These are phyloP conservation scores for Seira ritae DNA, from an alignment of 2,888 invertebrate species.

Conservation along the genomic window DNA sequence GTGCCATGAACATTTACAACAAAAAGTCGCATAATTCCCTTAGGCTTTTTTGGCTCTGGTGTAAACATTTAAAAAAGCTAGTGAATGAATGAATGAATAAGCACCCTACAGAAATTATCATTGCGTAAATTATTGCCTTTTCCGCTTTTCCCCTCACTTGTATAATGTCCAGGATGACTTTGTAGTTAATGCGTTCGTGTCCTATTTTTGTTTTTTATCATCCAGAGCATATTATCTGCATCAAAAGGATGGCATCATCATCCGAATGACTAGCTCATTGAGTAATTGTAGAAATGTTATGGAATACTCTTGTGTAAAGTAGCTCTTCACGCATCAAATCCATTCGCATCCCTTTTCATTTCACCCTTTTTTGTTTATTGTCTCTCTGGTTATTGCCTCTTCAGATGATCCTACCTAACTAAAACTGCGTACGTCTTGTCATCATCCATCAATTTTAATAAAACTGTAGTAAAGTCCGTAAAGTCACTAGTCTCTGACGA, in stretches of 20 bases:
- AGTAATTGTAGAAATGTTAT: not conserved
- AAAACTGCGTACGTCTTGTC: not conserved
- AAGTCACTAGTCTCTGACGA: not conserved
- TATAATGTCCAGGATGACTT: conserved; percentile 50
- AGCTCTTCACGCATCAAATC: not conserved
- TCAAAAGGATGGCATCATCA: conserved; percentile 23
- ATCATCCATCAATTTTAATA: not conserved
- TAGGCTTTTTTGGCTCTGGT: conserved; percentile 50
- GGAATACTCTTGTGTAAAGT: not conserved
- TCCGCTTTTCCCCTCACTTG: conserved; percentile 36
- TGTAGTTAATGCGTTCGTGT: conserved; percentile 49
- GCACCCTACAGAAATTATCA: conserved; percentile 67
- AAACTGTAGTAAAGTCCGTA: not conserved
- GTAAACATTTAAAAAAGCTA: conserved; percentile 72
- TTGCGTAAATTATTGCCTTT: conserved; percentile 55
- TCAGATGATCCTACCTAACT: not conserved
- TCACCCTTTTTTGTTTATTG: not conserved
- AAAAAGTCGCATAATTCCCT: no score
- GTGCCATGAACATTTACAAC: conserved; percentile 61
- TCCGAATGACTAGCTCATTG: conserved; percentile 30
- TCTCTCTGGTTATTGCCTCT: not conserved
- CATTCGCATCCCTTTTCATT: not conserved
- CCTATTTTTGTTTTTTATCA: conserved; percentile 39
- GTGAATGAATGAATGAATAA: no score
- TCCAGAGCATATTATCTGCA: conserved; percentile 34